Conservation (phyloP, 2,113 vertebrate species). For the Coreoperca whiteheadi region DNA sequence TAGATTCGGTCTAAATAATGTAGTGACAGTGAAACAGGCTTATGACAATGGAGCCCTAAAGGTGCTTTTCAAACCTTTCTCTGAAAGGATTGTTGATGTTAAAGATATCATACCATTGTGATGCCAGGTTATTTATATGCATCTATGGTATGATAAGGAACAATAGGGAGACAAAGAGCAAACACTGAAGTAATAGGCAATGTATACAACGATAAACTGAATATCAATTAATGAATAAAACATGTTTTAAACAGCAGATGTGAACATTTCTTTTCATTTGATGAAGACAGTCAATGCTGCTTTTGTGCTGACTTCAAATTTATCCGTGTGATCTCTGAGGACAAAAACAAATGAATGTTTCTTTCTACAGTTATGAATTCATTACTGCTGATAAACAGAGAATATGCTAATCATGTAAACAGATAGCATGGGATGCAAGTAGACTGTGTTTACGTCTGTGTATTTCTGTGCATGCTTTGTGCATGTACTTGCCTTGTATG, state of each 20-base stretch:
- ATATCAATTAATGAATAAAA: constrained; percentile 44
- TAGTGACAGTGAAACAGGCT: not conserved
- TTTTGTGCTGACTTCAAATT: constrained; percentile 38
- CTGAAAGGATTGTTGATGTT: too few species aligned
- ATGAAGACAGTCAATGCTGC: constrained; percentile 29
- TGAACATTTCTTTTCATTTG: constrained; percentile 24
- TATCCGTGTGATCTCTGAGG: constrained; percentile 45
- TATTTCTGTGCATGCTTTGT: not conserved
- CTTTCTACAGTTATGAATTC: constrained; percentile 50
- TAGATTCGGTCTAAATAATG: not conserved
- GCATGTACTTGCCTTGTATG: not conserved
- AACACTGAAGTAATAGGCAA: not conserved
- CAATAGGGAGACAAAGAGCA: not conserved
- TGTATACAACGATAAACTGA: not conserved
- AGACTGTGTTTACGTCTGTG: not conserved
- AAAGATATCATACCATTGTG: not conserved
- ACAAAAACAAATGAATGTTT: constrained; percentile 47
- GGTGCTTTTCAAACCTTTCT: not conserved
- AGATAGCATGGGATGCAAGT: constrained; percentile 23
- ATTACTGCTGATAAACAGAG: constrained; percentile 49
- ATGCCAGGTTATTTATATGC: not conserved
- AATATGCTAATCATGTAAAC: constrained; percentile 52
- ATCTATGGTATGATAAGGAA: not conserved
- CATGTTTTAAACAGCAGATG: constrained; percentile 6
- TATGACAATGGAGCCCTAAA: not conserved